Evolutionary conservation across 1,140 invertebrate species (phyloP), one percentile per base, ranked within the genome.

Genomic region (Drosophila pruinosa): DNA sequence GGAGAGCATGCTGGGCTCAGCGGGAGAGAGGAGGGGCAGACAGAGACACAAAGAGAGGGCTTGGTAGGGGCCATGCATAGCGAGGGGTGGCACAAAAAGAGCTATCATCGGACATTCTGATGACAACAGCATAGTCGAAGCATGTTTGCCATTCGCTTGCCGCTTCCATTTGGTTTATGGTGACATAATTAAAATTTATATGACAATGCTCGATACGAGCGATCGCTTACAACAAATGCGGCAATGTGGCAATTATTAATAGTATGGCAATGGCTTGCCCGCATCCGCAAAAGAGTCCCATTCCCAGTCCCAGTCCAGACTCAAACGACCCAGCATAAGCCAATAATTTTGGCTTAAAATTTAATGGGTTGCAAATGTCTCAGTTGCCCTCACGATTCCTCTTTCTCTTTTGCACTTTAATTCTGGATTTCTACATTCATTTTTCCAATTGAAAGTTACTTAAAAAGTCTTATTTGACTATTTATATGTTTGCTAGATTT

Each of bases 151-250:
- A 24, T 50, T 50, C 50, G 38, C 28, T 34, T 69, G 56, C 38
- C 58, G 56, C 57, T 82, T 58, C 48, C 43, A 57, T 78, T 78
- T 83, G 45, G 71, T 79, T 85, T 83, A 75, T 85, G 79, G 79
- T 75, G 79, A 83, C 79, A 83, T 83, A 83, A 78, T 83, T 83
- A 75, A 78, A 83, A 83, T 83, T 83, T 83, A 83, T 83, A 69
- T 47, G 75, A 72, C 74, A 70, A 28, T 64, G 54, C 47, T 41
- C 67, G 74, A 65, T 62, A 17, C 52, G 38, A 7, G 7, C 54
- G 34, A 56, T 45, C 61, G 28, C 3, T 54, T 58, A 53, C 57
- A 52, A 21, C 24, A 65, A 61, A 43, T 52, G 58, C 53, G 54
- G 63, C 62, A 68, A 52, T 50, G 59, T 54, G 69, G 45, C 69